Evolutionary conservation across 1,140 invertebrate genomes (phyloP), one percentile per base, ranked within the genome.

Genomic region (Hyphantria cunea): DNA sequence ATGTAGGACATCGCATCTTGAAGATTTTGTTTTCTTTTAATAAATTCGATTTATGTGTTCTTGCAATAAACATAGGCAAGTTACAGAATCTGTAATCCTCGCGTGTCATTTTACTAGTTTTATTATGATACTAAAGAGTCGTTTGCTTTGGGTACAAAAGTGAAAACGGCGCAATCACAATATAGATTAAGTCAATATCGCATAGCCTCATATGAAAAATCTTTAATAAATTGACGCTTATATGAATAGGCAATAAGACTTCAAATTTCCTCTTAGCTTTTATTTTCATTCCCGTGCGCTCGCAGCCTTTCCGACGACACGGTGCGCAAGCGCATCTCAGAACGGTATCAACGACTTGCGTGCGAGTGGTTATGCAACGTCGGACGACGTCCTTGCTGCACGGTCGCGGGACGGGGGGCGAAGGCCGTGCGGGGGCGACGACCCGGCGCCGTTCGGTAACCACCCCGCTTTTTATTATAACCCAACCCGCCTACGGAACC

Each of bases 361-460:
- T 83, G 81, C 74, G 76, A 66, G 72, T 62, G 64, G 79, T 87
- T 87, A 87, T 84, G 84, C 81, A 87, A 85, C 72, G 34, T 51
- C 74, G 72, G 70, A 71, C 78, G 81, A 73, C 80, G 80, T 84
- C 80, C 80, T 84, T 84, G 82, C 65, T 82, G 81, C 65, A 61
- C 59, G 66, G 67, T 64, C 48, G 70, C 41, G 64, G 64, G 62
- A 65, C 59, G 68, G 60, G 76, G 79, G 72, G 67, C 76, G 84
- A 84, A 84, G 82, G 84, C 82, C 82, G 82, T 59, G 56, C 59
- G 63, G 70, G 78, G 78, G 67, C 83, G 72, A 70, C 75, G 79
- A 84, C 81, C 82, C 68, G 11, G 17, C 34, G 15, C 68, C 72
- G 75, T 70, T 66, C 73, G 73, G 64, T 74, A 77, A 76, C 80